These are phyloP conservation scores for Thaumetopoea pityocampa DNA, from an alignment of 1,140 invertebrate genomes.

Conservation along the genomic window DNA sequence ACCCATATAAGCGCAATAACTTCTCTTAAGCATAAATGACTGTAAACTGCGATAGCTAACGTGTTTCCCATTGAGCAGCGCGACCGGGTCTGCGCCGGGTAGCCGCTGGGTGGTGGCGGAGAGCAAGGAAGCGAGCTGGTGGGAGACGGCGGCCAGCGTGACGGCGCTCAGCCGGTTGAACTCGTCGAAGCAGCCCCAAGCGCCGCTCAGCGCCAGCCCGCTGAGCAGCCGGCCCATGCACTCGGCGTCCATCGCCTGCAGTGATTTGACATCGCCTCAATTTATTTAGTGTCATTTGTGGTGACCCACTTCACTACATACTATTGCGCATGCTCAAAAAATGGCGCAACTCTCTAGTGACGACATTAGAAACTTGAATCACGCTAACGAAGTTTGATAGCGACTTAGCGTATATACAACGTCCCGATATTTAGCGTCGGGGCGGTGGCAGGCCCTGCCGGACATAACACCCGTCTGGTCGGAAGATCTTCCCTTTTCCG, in stretches of 20 bases:
- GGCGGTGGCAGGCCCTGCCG: no score
- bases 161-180: slow-evolving; percentile 96
- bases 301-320: no score
- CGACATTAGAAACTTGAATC: no score
- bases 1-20: no score
- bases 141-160: slow-evolving; percentile 92
- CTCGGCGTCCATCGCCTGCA: slow-evolving; percentile 92
- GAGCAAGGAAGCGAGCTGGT: slow-evolving; percentile 84
- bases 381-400: no score
- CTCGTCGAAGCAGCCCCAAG: slow-evolving; percentile 99
- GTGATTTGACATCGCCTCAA: slow-evolving; percentile 5
- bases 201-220: slow-evolving; percentile 95
- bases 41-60: slow-evolving; percentile 65
- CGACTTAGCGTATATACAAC: no score
- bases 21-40: neutral
- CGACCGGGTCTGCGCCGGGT: slow-evolving; percentile 41
- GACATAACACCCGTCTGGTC: no score
- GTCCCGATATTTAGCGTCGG: no score
- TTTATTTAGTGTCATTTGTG: no score
- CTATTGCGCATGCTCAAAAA: no score
- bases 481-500: no score
- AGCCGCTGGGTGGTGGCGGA: slow-evolving; percentile 73
- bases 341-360: no score
- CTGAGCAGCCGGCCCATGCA: slow-evolving; percentile 95
- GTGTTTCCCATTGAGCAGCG: slow-evolving; percentile 84